Evolutionary conservation across 2,113 vertebrate species (phyloP), one percentile per base, ranked within the genome.

Genomic region (Gallinago media): DNA sequence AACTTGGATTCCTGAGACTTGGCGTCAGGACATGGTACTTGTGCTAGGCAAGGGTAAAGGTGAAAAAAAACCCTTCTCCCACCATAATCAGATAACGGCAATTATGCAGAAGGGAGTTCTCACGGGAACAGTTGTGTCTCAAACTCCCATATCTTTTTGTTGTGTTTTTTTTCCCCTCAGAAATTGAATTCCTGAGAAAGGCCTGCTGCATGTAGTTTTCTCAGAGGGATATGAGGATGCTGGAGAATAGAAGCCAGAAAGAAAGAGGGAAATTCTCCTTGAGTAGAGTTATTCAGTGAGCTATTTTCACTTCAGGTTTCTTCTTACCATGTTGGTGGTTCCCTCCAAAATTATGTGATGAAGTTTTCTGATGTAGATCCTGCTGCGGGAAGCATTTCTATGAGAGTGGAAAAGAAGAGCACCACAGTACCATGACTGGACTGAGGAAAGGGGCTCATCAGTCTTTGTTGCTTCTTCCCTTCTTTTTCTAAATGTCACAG

Each of bases 61-160:
- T 84, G 79, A 90, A 96, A 78, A 74, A 12, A 12, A 4, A 0
- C 6, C 34, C 40, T 86, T 88, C 79, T 91, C 68, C 72, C 42
- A 83, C 46, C 25, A 80, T 62, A 83, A 74, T 90, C 92, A 88
- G 85, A 88, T 94, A 96, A 80, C 6, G 5, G 25, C 36, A 94
- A 62, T 54, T 94, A 91, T 80, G 42, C 22, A 92, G 91, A 87
- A 75, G 25, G 11, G 26, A 65, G 40, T 74, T 88, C 76, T 84
- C 88, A 71, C 89, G 95, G 61, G 83, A 93, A 95, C 75, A 55
- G 38, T 70, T 89, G 81, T 67, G 47, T 71, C 47, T 88, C 52
- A 84, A 29, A 62, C 16, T 93, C 83, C 26, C 88, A 77, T 79
- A 47, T 1, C 8, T 74, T 92, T 54, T 70, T 50, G 7, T 18